Percentiles rank a stretch among this genome's conserved stretches.
phyloP scores from a whole-genome alignment of 2,113 vertebrate species.

The Laticauda colubrina region DNA sequence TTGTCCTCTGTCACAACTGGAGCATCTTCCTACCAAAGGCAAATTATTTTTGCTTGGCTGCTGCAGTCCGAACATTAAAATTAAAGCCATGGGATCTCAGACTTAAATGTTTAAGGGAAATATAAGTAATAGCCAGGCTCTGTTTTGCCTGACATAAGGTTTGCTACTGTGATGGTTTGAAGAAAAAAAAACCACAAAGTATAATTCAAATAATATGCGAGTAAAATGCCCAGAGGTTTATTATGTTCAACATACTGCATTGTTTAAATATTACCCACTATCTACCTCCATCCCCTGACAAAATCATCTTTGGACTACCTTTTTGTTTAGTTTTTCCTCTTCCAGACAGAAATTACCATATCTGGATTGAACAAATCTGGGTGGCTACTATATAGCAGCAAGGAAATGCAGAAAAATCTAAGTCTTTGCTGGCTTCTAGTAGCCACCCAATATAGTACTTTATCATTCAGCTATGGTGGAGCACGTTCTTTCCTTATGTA shows the following conservation, averaged over 20 bases:
- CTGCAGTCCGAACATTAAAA: background rate
- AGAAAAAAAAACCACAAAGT: background rate
- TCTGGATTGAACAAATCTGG: background rate
- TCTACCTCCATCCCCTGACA: background rate
- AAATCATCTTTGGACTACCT: background rate
- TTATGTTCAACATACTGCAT: background rate
- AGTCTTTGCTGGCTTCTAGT: background rate
- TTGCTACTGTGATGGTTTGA: background rate
- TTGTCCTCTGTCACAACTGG: background rate
- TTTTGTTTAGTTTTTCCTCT: background rate
- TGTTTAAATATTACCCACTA: background rate
- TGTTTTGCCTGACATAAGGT: background rate
- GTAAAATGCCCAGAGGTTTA: background rate
- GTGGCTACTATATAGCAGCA: background rate
- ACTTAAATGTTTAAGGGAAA: background rate
- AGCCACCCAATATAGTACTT: background rate
- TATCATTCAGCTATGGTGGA: background rate
- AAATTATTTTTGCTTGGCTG: background rate
- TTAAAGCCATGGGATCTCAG: background rate
- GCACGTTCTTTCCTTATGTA: background rate
- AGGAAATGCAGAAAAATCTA: background rate
- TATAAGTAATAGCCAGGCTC: too few relatives aligned
- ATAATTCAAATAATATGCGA: background rate
- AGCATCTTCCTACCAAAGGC: background rate
- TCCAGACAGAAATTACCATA: background rate